Evolutionary conservation across 2,113 vertebrate genomes (phyloP).

Genomic region (Cavia aperea): DNA sequence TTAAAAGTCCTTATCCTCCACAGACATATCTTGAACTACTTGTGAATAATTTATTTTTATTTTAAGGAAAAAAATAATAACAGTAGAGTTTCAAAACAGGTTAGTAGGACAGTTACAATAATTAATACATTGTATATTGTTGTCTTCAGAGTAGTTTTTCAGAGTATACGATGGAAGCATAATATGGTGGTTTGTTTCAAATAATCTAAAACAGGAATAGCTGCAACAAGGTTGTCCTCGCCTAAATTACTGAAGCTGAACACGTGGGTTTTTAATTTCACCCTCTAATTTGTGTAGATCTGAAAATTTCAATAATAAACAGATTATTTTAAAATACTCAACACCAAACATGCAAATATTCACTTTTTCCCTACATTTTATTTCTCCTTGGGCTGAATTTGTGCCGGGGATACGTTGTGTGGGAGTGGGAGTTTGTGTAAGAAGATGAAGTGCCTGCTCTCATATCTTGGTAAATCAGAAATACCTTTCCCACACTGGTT

Average conservation of each 20-base stretch:
- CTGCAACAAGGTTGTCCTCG: background rate
- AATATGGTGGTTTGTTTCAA: slow-evolving; percentile 18
- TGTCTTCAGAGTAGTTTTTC: too few species aligned
- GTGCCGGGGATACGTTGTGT: background rate
- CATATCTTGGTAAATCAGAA: background rate
- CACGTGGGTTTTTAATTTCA: background rate
- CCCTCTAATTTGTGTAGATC: background rate
- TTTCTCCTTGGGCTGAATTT: background rate
- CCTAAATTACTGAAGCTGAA: background rate
- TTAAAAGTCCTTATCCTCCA: background rate
- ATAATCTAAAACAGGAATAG: background rate
- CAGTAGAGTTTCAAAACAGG: too few species aligned
- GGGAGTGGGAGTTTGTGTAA: rapidly evolving
- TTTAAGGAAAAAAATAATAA: too few species aligned
- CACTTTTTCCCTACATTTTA: background rate
- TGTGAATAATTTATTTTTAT: background rate
- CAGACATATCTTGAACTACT: background rate
- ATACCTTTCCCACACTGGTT: background rate
- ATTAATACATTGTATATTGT: too few species aligned
- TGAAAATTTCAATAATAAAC: slow-evolving; percentile 27
- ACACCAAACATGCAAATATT: background rate
- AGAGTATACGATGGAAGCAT: too few species aligned
- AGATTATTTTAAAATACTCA: background rate
- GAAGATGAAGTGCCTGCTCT: background rate
- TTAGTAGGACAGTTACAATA: too few species aligned